Conservation (phyloP, 2,113 vertebrate genomes). For the Paedocypris sp. region DNA sequence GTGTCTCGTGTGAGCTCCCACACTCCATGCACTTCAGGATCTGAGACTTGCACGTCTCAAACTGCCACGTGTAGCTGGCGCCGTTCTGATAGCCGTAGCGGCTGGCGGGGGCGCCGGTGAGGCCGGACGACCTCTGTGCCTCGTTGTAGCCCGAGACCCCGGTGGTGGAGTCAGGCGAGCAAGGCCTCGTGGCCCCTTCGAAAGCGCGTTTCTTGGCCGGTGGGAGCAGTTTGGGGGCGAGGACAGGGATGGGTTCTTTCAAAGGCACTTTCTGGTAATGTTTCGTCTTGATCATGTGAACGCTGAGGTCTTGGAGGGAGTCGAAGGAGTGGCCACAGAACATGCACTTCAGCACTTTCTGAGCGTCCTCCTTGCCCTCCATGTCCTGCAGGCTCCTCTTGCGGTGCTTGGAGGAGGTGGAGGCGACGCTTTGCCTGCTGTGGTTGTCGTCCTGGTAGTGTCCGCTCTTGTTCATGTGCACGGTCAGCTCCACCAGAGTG, state of each 20-base stretch:
- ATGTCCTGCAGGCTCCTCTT: slow-evolving; percentile 90
- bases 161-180: slow-evolving; percentile 89
- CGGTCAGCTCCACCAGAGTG: slow-evolving; percentile 88
- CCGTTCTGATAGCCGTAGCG: slow-evolving; percentile 96
- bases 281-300: slow-evolving; percentile 99
- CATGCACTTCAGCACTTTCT: slow-evolving; percentile 97
- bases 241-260: slow-evolving; percentile 92
- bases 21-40: slow-evolving; percentile 99
- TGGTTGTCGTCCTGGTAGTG: slow-evolving; percentile 98
- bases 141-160: slow-evolving; percentile 73
- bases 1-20: slow-evolving; percentile 89
- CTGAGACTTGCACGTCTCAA: slow-evolving; percentile 97
- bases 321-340: slow-evolving; percentile 97
- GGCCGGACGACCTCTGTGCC: slow-evolving; percentile 62
- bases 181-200: slow-evolving; percentile 81
- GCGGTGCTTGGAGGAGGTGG: slow-evolving; percentile 78
- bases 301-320: slow-evolving; percentile 92
- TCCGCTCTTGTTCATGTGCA: slow-evolving; percentile 95
- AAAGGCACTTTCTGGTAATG: slow-evolving; percentile 99
- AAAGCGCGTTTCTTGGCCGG: slow-evolving; percentile 88
- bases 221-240: slow-evolving; percentile 85
- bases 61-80: slow-evolving; percentile 97
- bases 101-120: slow-evolving; percentile 72
- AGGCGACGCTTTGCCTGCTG: slow-evolving; percentile 76
- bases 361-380: slow-evolving; percentile 91